phyloP scores from a whole-genome alignment of 2,888 invertebrate species.

The Peribatodes rhomboidaria region DNA sequence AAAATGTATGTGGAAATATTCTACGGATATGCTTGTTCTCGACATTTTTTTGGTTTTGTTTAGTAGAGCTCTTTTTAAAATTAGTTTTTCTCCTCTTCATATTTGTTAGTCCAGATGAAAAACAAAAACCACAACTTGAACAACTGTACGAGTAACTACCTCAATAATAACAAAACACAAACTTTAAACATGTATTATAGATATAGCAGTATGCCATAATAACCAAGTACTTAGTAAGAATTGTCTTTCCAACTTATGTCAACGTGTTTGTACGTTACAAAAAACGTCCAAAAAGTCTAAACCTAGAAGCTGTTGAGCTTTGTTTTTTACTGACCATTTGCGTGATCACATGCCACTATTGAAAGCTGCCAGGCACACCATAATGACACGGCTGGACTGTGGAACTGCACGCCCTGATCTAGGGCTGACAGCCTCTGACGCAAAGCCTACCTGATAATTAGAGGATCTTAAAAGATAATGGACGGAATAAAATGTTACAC shows the following conservation, averaged over 20 bases:
- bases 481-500: no score
- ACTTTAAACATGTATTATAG: background rate
- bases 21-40: background rate
- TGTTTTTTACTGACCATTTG: slow-evolving; percentile 51
- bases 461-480: background rate
- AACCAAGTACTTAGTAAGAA: background rate
- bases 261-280: slow-evolving; percentile 7
- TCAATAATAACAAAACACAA: background rate
- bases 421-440: slow-evolving; percentile 44
- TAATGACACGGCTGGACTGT: slow-evolving; percentile 59
- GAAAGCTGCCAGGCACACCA: slow-evolving; percentile 58
- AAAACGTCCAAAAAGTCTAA: slow-evolving; percentile 15
- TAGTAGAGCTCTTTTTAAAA: no score
- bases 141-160: background rate
- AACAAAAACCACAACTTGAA: no score
- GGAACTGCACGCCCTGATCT: slow-evolving; percentile 55
- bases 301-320: slow-evolving; percentile 24
- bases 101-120: no score
- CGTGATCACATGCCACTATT: slow-evolving; percentile 60
- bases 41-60: no score
- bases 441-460: slow-evolving; percentile 22
- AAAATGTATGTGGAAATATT: background rate
- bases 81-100: no score
- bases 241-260: background rate
- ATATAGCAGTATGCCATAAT: background rate